Conservation (phyloP, 2,888 invertebrate genomes). For the Mesopsocus fuscifrons region DNA sequence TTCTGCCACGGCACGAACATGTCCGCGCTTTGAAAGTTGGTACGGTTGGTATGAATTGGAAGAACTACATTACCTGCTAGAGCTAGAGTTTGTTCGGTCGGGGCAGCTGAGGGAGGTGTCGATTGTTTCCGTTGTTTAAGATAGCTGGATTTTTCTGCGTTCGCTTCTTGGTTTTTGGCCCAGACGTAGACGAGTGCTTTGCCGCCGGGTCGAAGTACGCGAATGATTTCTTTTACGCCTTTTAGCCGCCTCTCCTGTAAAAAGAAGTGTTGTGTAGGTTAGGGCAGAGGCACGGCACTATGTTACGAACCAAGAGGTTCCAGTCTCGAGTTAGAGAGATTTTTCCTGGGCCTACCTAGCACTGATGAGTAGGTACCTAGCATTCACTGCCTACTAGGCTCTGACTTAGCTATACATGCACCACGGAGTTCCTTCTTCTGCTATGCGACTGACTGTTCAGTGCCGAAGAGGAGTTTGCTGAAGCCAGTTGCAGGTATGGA, state of each 20-base stretch:
- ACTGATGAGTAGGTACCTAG: too few relatives aligned
- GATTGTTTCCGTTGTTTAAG: slow-evolving; percentile 33
- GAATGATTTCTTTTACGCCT: slow-evolving; percentile 55
- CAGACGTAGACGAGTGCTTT: slow-evolving; percentile 82
- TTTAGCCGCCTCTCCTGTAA: slow-evolving; percentile 47
- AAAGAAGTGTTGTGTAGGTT: slow-evolving; percentile 9
- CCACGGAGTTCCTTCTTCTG: too few relatives aligned
- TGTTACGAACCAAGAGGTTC: slow-evolving; percentile 9
- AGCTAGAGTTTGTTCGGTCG: too few relatives aligned
- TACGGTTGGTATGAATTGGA: slow-evolving; percentile 78
- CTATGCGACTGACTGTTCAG: too few relatives aligned
- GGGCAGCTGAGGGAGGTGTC: slow-evolving; percentile 15
- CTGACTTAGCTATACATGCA: too few relatives aligned
- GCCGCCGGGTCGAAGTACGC: slow-evolving; percentile 54
- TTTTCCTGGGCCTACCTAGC: too few relatives aligned
- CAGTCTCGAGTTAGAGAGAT: too few relatives aligned
- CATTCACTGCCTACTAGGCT: too few relatives aligned
- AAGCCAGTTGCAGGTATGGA: too few relatives aligned
- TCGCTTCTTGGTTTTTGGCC: slow-evolving; percentile 72
- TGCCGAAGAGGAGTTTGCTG: too few relatives aligned
- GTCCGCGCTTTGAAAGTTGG: slow-evolving; percentile 77
- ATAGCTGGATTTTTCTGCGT: slow-evolving; percentile 46
- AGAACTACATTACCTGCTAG: too few relatives aligned
- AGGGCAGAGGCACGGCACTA: not conserved
- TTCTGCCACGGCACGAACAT: slow-evolving; percentile 91